Base-by-base conservation (phyloP, 2,797 vertebrate species). In the Gorsachius magnificus region DNA sequence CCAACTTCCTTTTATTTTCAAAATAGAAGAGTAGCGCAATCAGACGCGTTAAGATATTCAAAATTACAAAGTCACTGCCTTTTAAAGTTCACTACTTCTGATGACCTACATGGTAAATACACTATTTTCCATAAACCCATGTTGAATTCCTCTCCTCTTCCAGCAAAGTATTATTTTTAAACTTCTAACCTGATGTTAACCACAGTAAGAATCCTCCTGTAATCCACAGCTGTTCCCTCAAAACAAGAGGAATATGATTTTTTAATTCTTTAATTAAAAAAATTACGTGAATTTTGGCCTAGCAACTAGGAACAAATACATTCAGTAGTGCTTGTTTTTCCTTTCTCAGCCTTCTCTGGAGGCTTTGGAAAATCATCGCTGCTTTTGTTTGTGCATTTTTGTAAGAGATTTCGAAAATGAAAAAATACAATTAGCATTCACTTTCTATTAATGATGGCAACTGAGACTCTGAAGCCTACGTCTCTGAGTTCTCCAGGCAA, bases 1-100 rank as follows among this genome's bases (percentile, higher is more conserved):
- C 99, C 26, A 99, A 98, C 98, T 99, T 99, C 98, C 99, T 99
- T 97, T 89, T 92, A 94, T 97, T 97, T 93, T 96, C 95, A 95
- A 97, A 93, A 95, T 17, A 96, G 91, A 97, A 97, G 11, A 97
- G 85, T 16, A 76, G 53, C 6, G 33, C n/a, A 82, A 88, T 95
- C 92, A 97, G 90, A 74, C 1, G 9, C 28, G n/a, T 77, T 77
- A 90, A 38, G 50, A 74, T 43, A 72, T 4, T 72, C 22, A 38
- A 63, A 60, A 87, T 64, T 38, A 65, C 53, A 83, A 82, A 71
- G 54, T 24, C 57, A 72, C 12, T 89, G 53, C 69, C 64, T 95
- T 92, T 77, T 56, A 35, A 84, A 93, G 36, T 74, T 91, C 54
- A 38, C 41, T 64, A 51, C 14, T 85, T 89, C 57, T 91, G 28